Conservation (phyloP, 2,797 vertebrate species). For the Betta splendens region DNA sequence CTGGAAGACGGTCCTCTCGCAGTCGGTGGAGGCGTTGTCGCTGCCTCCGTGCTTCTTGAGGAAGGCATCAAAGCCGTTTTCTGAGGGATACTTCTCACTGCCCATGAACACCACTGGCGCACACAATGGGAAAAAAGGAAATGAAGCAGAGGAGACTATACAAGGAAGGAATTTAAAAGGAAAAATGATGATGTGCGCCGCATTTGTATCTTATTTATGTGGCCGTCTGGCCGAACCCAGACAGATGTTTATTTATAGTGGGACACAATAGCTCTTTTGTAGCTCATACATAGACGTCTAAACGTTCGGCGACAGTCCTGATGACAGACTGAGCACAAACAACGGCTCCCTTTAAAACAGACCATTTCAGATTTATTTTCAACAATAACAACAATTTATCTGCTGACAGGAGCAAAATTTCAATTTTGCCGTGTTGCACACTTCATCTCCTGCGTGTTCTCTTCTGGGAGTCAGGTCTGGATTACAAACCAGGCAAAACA, state of each 20-base stretch:
- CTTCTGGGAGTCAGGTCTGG: neutral
- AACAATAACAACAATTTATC: conserved; percentile 27
- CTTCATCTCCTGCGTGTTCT: conserved; percentile 10
- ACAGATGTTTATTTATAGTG: conserved; percentile 9
- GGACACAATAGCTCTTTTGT: conserved; percentile 14
- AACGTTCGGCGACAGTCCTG: conserved; percentile 41
- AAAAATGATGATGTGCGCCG: conserved; percentile 7
- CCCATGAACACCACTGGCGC: conserved; percentile 97
- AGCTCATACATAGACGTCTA: conserved; percentile 16
- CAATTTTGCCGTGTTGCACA: conserved; percentile 3
- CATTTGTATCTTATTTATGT: conserved; percentile 24
- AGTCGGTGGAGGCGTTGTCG: conserved; percentile 95
- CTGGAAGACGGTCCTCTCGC: conserved; percentile 94
- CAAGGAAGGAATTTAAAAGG: neutral
- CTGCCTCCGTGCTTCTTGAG: conserved; percentile 96
- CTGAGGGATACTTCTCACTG: conserved; percentile 94
- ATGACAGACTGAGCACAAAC: conserved; percentile 38
- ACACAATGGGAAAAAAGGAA: neutral
- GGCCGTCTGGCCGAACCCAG: conserved; percentile 25
- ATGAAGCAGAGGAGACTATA: neutral
- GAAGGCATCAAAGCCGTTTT: conserved; percentile 96
- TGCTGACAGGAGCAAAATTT: conserved; percentile 29
- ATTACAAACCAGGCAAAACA: neutral
- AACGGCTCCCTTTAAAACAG: conserved; percentile 36
- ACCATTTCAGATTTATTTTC: conserved; percentile 38